Conservation (phyloP, 2,113 vertebrate species). For the Salminus brasiliensis region DNA sequence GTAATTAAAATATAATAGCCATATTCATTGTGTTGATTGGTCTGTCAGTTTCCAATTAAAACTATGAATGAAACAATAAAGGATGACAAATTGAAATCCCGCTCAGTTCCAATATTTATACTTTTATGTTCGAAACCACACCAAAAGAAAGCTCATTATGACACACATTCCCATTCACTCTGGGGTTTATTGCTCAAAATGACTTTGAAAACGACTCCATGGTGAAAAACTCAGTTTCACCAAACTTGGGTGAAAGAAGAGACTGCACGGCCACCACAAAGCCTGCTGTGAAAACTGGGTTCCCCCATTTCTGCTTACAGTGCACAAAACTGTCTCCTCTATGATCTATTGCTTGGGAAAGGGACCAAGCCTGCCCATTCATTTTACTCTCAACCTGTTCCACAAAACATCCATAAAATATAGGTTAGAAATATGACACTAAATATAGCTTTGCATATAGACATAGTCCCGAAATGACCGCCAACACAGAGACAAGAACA, state of each 20-base stretch:
- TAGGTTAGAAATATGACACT: slow-evolving; percentile 66
- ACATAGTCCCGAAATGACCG: background rate
- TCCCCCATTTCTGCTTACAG: slow-evolving; percentile 67
- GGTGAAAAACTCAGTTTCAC: slow-evolving; percentile 18
- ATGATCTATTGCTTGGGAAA: slow-evolving; percentile 69
- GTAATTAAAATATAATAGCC: too few relatives aligned
- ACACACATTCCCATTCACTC: background rate
- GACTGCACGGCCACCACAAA: slow-evolving; percentile 9
- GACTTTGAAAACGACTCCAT: background rate
- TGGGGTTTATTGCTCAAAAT: background rate
- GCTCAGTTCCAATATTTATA: background rate
- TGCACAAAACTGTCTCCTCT: slow-evolving; percentile 55
- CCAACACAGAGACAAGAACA: slow-evolving; percentile 1
- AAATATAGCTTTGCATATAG: slow-evolving; percentile 67
- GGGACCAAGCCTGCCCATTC: slow-evolving; percentile 61
- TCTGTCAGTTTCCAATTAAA: background rate
- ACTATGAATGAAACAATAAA: background rate
- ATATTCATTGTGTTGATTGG: too few relatives aligned
- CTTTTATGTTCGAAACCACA: background rate
- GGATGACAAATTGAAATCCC: background rate
- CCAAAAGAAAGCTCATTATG: background rate
- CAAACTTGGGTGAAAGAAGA: background rate
- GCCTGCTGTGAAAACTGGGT: slow-evolving; percentile 55
- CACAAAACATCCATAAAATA: slow-evolving; percentile 67
- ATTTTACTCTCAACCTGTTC: slow-evolving; percentile 70